Conservation (phyloP, 37 sponge, comb jelly and placozoan genomes). For the Spongia lamella region DNA sequence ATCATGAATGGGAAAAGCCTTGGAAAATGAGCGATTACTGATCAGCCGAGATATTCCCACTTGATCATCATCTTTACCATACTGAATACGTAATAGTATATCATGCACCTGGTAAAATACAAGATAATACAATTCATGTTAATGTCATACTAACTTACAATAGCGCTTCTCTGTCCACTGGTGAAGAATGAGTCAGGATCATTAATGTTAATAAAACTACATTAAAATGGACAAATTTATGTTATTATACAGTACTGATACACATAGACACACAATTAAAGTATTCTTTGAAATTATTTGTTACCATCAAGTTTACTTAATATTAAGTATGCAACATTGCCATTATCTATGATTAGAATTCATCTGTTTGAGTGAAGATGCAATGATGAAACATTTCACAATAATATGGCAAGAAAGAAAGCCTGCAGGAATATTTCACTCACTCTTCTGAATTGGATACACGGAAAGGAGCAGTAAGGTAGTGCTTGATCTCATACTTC, state of each 20-base stretch:
- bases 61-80: neutral
- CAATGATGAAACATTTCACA: no score
- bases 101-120: neutral
- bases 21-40: slow-evolving; percentile 9
- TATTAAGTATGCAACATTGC: no score
- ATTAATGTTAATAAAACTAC: slow-evolving; percentile 2
- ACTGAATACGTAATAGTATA: slow-evolving; percentile 9
- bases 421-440: slow-evolving; percentile 12
- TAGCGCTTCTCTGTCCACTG: slow-evolving; percentile 72
- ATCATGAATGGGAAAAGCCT: slow-evolving; percentile 25
- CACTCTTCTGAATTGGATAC: slow-evolving; percentile 49
- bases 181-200: slow-evolving; percentile 84
- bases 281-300: no score
- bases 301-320: no score
- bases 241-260: no score
- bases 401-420: no score
- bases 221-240: no score
- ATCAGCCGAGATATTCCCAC: slow-evolving; percentile 23
- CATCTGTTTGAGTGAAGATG: no score
- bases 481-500: slow-evolving; percentile 51
- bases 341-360: no score
- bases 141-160: slow-evolving; percentile 37
- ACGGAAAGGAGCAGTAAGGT: slow-evolving; percentile 83
- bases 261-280: no score
- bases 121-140: no score